A percentile compares a stretch with the other conserved stretches of the same genome.
Conservation (phyloP, 1,140 invertebrate genomes). For the Homalodisca vitripennis region DNA sequence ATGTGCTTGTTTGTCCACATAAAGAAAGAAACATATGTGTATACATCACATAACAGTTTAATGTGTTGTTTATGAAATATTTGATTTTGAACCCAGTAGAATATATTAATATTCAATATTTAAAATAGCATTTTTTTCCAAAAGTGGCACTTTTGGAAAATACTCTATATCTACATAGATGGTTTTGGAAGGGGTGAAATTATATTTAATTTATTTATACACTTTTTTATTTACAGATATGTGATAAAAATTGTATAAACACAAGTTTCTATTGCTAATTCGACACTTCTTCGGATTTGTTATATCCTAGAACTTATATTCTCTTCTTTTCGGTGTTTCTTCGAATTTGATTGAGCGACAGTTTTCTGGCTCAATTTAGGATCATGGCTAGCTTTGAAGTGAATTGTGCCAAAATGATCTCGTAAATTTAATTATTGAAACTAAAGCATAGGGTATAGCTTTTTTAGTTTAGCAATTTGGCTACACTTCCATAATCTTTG, state of each 20-base stretch:
- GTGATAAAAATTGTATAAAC: background rate
- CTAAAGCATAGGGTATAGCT: slow-evolving; percentile 31
- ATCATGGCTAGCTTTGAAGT: slow-evolving; percentile 27
- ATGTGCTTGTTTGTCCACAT: background rate
- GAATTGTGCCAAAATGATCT: background rate
- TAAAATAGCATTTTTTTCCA: background rate
- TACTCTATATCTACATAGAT: too few species aligned
- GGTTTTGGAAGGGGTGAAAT: too few species aligned
- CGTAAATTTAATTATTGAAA: slow-evolving; percentile 30
- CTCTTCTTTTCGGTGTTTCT: slow-evolving; percentile 18
- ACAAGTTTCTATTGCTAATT: background rate
- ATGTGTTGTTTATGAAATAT: background rate
- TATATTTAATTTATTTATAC: background rate
- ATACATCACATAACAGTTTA: background rate
- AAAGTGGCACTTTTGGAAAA: background rate
- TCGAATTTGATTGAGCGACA: slow-evolving; percentile 6
- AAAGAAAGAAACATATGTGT: background rate
- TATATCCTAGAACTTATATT: too few species aligned
- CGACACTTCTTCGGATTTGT: too few species aligned
- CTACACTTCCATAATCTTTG: slow-evolving; percentile 29
- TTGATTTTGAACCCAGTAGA: background rate
- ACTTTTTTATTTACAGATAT: background rate
- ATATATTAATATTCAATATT: background rate
- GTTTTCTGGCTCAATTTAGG: slow-evolving; percentile 14
- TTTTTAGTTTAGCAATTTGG: slow-evolving; percentile 35